Evolutionary conservation across 2,888 invertebrate species (phyloP).

Genomic region (Dorcus parallelipipedus): DNA sequence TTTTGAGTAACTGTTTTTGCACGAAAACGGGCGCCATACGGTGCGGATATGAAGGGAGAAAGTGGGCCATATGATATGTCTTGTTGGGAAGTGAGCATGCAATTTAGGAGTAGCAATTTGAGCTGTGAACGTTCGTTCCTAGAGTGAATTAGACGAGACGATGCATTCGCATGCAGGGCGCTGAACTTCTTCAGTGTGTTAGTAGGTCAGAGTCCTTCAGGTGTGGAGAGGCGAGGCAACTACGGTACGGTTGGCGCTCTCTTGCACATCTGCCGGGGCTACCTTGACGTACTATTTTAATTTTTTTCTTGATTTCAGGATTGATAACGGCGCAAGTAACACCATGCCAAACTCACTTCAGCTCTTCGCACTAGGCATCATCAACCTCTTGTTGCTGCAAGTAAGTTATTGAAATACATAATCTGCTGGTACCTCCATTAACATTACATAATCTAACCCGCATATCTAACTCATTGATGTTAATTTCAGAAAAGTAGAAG

Average conservation of each 20-base stretch:
- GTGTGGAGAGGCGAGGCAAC: conserved; percentile 32
- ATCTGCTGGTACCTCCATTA: conserved; percentile 17
- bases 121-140: background rate
- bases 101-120: background rate
- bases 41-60: conserved; percentile 10
- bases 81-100: conserved; percentile 9
- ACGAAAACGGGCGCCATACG: conserved; percentile 4
- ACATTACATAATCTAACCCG: conserved; percentile 1
- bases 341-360: conserved; percentile 40
- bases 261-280: conserved; percentile 20
- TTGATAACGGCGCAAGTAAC: conserved; percentile 31
- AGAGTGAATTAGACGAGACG: conserved; percentile 7
- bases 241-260: conserved; percentile 18
- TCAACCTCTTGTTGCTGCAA: conserved; percentile 36
- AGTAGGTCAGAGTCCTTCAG: conserved; percentile 47
- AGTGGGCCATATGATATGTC: conserved; percentile 8
- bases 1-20: conserved; percentile 5
- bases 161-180: conserved; percentile 34
- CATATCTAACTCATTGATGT: conserved; percentile 1
- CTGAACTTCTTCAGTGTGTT: conserved; percentile 47
- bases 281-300: conserved; percentile 36
- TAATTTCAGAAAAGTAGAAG: conserved; percentile 68
- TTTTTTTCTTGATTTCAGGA: conserved; percentile 42
- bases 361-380: conserved; percentile 32
- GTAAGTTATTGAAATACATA: conserved; percentile 29